phyloP scores from a whole-genome alignment of 2,888 invertebrate genomes.

The Unio delphinus region DNA sequence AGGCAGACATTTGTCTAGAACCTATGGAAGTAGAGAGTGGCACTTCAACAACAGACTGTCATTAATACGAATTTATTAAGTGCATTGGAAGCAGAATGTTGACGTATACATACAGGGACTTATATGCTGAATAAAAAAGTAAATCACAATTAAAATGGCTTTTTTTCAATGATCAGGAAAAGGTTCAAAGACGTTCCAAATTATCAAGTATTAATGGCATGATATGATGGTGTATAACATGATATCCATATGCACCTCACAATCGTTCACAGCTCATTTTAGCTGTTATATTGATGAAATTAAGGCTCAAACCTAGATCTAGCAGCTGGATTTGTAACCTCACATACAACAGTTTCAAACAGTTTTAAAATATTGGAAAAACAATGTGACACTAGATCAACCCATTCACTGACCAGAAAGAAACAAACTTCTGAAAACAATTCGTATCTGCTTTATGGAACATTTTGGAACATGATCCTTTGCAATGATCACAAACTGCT shows the following conservation, averaged over 20 bases:
- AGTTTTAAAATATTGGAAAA: constrained; percentile 9
- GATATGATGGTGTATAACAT: constrained; percentile 6
- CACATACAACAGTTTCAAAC: constrained; percentile 9
- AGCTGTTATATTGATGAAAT: constrained; percentile 21
- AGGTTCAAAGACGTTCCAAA: constrained; percentile 12
- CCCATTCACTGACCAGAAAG: constrained; percentile 18
- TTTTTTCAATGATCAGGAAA: constrained; percentile 12
- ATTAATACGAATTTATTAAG: too few relatives aligned
- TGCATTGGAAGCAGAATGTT: too few relatives aligned
- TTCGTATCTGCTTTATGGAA: constrained; percentile 25
- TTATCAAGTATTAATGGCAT: constrained; percentile 5
- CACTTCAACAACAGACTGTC: too few relatives aligned
- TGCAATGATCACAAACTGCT: constrained; percentile 31
- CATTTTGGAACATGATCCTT: constrained; percentile 17
- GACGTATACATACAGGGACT: too few relatives aligned
- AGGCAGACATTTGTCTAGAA: too few relatives aligned
- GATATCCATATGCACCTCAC: constrained; percentile 4
- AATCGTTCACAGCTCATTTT: constrained; percentile 15
- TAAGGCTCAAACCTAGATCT: constrained; percentile 14
- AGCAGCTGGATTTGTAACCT: constrained; percentile 12
- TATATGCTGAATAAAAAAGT: too few relatives aligned
- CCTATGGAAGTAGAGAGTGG: too few relatives aligned
- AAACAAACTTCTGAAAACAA: constrained; percentile 17
- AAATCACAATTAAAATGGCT: constrained; percentile 1
- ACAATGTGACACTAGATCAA: constrained; percentile 5